These are phyloP conservation scores for Phrynocephalus forsythii DNA, from an alignment of 2,797 vertebrate species.

Conservation along the genomic window DNA sequence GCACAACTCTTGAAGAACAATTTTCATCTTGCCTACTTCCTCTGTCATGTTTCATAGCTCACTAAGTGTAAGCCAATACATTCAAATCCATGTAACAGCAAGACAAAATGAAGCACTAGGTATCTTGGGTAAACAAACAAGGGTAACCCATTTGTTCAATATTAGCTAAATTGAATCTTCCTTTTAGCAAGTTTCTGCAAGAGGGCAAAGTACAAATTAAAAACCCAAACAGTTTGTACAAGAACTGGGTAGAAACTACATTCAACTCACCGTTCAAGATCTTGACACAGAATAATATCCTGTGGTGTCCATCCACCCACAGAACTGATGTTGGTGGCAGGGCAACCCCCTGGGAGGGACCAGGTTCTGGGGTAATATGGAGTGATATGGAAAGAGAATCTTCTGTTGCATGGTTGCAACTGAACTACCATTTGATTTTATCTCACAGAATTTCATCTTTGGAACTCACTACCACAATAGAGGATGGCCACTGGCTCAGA, in stretches of 20 bases:
- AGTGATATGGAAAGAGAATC: not conserved
- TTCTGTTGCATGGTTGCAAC: not conserved
- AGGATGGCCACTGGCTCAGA: not conserved
- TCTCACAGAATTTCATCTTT: not conserved
- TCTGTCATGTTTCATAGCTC: constrained; percentile 29
- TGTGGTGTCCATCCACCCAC: not conserved
- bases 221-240: not conserved
- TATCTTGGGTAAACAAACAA: constrained; percentile 2
- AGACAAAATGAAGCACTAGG: constrained; percentile 58
- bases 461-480: not conserved
- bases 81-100: not conserved
- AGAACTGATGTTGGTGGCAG: not conserved
- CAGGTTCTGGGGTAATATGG: not conserved
- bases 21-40: fast-evolving
- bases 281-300: not conserved
- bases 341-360: not conserved
- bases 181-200: not conserved
- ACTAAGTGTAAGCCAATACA: constrained; percentile 11
- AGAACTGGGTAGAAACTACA: not conserved
- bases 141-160: not conserved
- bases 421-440: not conserved
- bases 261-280: not conserved
- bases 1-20: not conserved
- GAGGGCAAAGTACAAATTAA: not conserved
- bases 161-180: not conserved